A percentile compares a stretch with the other conserved stretches of the same genome.
Conservation (phyloP, 1,140 invertebrate species). For the Drosophila aff. region DNA sequence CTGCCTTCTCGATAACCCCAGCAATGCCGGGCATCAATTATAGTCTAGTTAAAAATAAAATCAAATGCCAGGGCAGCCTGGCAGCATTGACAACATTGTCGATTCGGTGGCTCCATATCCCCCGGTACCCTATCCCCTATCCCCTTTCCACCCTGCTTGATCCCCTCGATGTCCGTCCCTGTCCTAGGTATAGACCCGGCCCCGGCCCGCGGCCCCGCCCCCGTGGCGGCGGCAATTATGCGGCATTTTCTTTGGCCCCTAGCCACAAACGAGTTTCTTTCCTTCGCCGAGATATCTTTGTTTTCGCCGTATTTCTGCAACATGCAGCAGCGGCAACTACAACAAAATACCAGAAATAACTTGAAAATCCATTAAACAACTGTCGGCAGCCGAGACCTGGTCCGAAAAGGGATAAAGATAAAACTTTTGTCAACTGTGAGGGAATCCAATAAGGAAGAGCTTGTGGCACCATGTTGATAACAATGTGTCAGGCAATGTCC, state of each 20-base stretch:
- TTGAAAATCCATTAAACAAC: conserved; percentile 81
- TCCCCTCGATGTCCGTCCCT: conserved; percentile 2
- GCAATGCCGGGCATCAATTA: conserved; percentile 60
- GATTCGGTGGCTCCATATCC: conserved; percentile 64
- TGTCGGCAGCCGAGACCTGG: conserved; percentile 30
- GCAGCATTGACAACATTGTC: conserved; percentile 80
- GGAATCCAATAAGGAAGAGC: background rate
- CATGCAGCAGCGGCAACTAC: conserved; percentile 69
- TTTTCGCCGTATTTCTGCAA: conserved; percentile 54
- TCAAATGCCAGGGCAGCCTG: conserved; percentile 71
- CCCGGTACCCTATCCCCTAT: background rate
- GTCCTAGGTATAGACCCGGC: background rate
- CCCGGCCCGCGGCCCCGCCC: conserved; percentile 43
- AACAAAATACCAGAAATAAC: conserved; percentile 83
- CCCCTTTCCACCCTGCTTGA: background rate
- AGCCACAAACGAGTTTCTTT: conserved; percentile 73
- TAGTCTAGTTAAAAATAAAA: conserved; percentile 80
- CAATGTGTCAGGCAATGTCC: conserved; percentile 76
- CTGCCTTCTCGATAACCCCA: conserved; percentile 38
- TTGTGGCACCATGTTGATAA: conserved; percentile 66
- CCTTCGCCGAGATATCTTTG: conserved; percentile 69
- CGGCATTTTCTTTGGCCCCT: conserved; percentile 75
- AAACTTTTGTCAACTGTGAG: conserved; percentile 66
- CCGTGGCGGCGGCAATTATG: conserved; percentile 75
- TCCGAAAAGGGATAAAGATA: conserved; percentile 70